Percentiles rank a stretch among this genome's conserved stretches.
Evolutionary conservation across 1,140 invertebrate species (phyloP).

Genomic region (Ptiloglossa arizonensis): DNA sequence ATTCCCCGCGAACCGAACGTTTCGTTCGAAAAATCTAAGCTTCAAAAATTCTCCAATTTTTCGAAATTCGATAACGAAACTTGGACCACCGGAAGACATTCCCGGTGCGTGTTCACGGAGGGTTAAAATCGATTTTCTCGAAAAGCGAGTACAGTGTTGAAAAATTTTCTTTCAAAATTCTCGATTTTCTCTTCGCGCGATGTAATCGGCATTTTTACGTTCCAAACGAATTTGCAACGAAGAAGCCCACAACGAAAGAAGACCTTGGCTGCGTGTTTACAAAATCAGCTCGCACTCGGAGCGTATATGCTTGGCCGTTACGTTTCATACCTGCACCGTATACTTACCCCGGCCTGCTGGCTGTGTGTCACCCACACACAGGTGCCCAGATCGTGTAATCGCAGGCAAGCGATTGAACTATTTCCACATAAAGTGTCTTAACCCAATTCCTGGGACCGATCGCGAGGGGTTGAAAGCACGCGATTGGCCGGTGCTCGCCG

Average conservation of each 20-base stretch:
- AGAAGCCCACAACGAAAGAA: constrained; percentile 5
- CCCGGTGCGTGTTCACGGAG: too few species aligned
- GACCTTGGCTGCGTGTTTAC: constrained; percentile 44
- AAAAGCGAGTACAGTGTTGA: too few species aligned
- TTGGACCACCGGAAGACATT: too few species aligned
- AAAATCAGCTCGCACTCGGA: constrained; percentile 34
- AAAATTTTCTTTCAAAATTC: too few species aligned
- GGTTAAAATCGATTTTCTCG: too few species aligned
- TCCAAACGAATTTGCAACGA: constrained; percentile 15
- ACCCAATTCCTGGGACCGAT: constrained; percentile 56
- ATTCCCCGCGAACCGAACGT: too few species aligned
- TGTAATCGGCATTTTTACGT: background rate
- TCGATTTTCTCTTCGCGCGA: too few species aligned
- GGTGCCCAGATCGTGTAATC: background rate
- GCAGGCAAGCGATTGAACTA: constrained; percentile 8
- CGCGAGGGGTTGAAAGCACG: constrained; percentile 70
- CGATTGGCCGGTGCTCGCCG: constrained; percentile 60
- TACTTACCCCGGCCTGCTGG: constrained; percentile 15
- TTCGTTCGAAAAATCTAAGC: too few species aligned
- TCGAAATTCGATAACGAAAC: too few species aligned
- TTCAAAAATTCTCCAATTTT: too few species aligned
- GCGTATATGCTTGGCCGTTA: constrained; percentile 13
- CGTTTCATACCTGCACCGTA: background rate
- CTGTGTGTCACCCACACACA: constrained; percentile 7
- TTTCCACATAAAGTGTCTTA: constrained; percentile 51